These are phyloP conservation scores for Bos taurus DNA, from an alignment of 2,113 vertebrate genomes.

Conservation along the genomic window DNA sequence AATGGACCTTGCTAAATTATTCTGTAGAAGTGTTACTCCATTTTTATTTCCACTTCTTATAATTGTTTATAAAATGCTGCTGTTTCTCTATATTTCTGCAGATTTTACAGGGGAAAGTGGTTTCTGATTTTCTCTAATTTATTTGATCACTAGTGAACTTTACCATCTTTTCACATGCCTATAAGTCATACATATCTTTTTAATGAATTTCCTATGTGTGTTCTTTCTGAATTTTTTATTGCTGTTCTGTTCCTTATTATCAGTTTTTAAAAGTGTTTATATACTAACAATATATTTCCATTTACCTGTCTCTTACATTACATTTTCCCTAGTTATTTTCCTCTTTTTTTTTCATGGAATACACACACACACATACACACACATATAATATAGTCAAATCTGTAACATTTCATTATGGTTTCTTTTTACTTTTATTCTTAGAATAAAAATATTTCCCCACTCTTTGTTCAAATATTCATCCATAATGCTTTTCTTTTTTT, in stretches of 20 bases:
- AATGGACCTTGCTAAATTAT: not conserved
- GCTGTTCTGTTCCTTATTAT: not conserved
- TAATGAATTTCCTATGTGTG: not conserved
- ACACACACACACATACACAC: not conserved
- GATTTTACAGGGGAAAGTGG: not conserved
- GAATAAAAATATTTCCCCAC: not conserved
- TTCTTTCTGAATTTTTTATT: not conserved
- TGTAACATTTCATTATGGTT: not conserved
- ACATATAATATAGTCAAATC: not conserved
- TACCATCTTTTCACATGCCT: not conserved
- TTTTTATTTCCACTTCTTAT: not conserved
- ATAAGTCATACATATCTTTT: not conserved
- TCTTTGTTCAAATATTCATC: not conserved
- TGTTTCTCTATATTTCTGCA: not conserved
- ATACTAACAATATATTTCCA: not conserved
- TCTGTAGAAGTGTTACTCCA: not conserved
- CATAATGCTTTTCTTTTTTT: not conserved
- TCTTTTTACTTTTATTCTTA: not conserved
- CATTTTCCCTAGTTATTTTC: not conserved
- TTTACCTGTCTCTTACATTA: not conserved
- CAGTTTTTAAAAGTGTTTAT: not conserved
- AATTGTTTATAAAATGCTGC: not conserved
- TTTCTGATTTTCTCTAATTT: not conserved
- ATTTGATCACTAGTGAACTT: constrained; percentile 13
- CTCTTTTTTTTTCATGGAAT: not conserved